phyloP scores from a whole-genome alignment of 2,113 vertebrate species.

The Plotosus lineatus region DNA sequence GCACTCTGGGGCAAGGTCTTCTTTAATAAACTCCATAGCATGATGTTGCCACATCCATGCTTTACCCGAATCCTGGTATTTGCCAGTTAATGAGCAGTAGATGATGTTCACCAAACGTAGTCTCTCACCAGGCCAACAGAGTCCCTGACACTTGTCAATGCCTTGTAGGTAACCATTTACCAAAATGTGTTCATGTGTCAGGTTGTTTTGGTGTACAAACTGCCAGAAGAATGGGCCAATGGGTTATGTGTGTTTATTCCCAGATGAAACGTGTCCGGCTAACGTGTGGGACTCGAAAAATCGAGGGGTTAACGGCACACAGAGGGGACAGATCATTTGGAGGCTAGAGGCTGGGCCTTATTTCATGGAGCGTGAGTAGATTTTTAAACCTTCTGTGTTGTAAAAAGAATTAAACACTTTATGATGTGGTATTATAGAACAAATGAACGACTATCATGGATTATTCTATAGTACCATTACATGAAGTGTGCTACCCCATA shows the following conservation, averaged over 20 bases:
- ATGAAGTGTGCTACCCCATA: background rate
- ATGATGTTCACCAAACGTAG: background rate
- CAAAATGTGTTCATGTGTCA: background rate
- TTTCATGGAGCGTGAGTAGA: constrained; percentile 93
- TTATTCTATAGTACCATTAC: background rate
- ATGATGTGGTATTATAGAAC: too few species aligned
- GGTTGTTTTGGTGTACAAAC: background rate
- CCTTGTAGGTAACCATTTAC: background rate
- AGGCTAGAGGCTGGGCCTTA: constrained; percentile 90
- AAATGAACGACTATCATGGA: background rate
- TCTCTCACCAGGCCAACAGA: background rate
- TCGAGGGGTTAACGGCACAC: constrained; percentile 92
- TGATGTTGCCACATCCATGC: background rate
- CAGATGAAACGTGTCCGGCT: constrained; percentile 94
- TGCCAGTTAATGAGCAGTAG: too few species aligned
- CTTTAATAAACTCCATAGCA: background rate
- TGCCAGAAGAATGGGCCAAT: background rate
- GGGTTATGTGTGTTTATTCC: constrained; percentile 42
- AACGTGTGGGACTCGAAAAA: constrained; percentile 99
- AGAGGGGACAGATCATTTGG: constrained; percentile 95
- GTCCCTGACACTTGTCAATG: background rate
- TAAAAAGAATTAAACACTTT: background rate
- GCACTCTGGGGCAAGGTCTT: background rate
- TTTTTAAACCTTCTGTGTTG: background rate
- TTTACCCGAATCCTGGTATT: background rate